Conservation (phyloP, 2,113 vertebrate species). For the Isichthys henryi region DNA sequence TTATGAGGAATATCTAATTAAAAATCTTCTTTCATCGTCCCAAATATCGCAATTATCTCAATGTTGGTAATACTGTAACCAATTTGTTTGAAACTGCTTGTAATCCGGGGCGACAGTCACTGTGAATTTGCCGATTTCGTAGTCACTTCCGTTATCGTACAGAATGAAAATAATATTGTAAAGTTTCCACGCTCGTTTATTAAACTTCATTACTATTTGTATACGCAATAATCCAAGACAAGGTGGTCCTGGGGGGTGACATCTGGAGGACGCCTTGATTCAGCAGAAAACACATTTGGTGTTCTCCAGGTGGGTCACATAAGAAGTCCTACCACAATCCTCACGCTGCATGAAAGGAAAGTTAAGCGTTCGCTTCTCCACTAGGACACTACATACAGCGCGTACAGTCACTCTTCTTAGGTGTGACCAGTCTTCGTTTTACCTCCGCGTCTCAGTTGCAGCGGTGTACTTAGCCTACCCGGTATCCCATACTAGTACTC, state of each 20-base stretch:
- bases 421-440: neutral
- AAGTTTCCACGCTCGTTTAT: neutral
- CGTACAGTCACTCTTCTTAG: neutral
- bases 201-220: neutral
- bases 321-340: neutral
- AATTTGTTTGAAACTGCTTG: neutral
- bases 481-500: slow-evolving; percentile 32
- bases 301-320: neutral
- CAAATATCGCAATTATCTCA: neutral
- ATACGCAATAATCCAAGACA: neutral
- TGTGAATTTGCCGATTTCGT: neutral
- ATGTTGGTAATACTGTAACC: neutral
- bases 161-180: neutral
- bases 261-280: slow-evolving; percentile 21
- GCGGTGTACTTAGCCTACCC: slow-evolving; percentile 48
- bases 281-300: slow-evolving; percentile 38
- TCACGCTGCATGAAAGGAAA: neutral
- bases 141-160: neutral
- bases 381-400: neutral
- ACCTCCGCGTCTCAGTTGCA: neutral
- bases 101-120: neutral
- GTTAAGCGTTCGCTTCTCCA: neutral
- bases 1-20: too few relatives aligned
- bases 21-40: neutral
- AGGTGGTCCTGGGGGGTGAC: slow-evolving; percentile 24